These are phyloP conservation scores for Apotomis betuletana DNA, from an alignment of 2,888 invertebrate species.

Conservation along the genomic window DNA sequence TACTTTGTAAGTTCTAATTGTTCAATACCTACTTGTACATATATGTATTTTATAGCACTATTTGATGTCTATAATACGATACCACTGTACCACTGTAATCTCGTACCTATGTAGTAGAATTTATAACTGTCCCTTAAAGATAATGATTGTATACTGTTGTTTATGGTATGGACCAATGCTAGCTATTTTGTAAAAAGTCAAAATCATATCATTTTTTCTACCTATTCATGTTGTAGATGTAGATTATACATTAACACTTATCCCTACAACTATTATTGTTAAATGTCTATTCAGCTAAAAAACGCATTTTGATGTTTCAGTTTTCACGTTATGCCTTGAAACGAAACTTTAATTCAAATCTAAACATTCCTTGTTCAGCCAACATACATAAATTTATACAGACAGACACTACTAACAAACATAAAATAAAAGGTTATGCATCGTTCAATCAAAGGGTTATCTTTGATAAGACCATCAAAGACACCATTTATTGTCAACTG, in stretches of 20 bases:
- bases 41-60: background rate
- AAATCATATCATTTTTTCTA: background rate
- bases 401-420: no score
- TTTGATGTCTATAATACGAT: background rate
- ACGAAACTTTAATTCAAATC: no score
- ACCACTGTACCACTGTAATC: background rate
- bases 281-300: no score
- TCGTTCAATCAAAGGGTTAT: no score
- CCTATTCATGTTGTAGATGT: background rate
- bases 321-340: no score
- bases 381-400: no score
- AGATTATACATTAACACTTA: background rate
- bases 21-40: background rate
- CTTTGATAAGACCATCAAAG: no score
- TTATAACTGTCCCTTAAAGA: background rate
- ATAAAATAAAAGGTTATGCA: no score
- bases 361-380: no score
- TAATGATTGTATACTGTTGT: background rate
- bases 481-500: no score
- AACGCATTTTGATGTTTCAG: no score
- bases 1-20: background rate
- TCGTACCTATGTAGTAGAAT: background rate
- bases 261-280: no score
- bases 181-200: slow-evolving; percentile 5
- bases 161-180: background rate